Base-by-base conservation (phyloP, 2,888 invertebrate species). In the Eupithecia centaureata region DNA sequence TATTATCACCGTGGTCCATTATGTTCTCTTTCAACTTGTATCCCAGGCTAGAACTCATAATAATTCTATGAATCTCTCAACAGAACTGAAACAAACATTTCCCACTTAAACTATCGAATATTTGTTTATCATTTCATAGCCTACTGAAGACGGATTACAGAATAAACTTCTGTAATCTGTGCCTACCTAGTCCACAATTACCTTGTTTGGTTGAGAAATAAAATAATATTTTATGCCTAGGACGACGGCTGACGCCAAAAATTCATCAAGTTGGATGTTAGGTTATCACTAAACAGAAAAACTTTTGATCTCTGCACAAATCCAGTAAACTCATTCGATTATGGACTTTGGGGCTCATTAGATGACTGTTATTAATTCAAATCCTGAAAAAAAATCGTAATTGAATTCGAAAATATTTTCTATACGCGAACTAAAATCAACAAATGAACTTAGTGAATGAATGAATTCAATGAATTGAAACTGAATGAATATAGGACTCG, bases 11-110 rank as follows among this genome's bases (percentile, higher is more conserved):
- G 68, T 79, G 76, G 30, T 89, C 88, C 65, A 78, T 75, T 15
- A 66, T 82, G 79, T 81, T 84, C 65, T 92, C 91, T 78, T 91
- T 92, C 78, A 84, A 82, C 83, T 88, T 91, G 74, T 85, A 86
- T 59, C 78, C 82, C 79, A 86, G 86, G 70, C 75, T 87, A 74
- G 82, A 85, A 85, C 85, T 90, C 90, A 91, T 90, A 65, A 90
- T 90, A 65, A 28, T 63, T 70, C 15, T 57, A 52, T 61, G 47
- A n/a, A 56, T 0, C 32, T 61, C 13, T 58, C 42, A 51, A 30
- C 42, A 65, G n/a, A 52, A 35, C 62, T 71, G 52, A 32, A 71
- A 62, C 59, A 63, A 71, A 67, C n/a, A n/a, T 56, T 56, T 30
- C 27, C 15, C 54, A 54, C 5, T 3, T 18, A n/a, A 18, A 57